Percentiles rank a stretch among this genome's conserved stretches.
Evolutionary conservation across 37 sponge, comb jelly and placozoan genomes (phyloP).

Genomic region (Theonella swinhoei): DNA sequence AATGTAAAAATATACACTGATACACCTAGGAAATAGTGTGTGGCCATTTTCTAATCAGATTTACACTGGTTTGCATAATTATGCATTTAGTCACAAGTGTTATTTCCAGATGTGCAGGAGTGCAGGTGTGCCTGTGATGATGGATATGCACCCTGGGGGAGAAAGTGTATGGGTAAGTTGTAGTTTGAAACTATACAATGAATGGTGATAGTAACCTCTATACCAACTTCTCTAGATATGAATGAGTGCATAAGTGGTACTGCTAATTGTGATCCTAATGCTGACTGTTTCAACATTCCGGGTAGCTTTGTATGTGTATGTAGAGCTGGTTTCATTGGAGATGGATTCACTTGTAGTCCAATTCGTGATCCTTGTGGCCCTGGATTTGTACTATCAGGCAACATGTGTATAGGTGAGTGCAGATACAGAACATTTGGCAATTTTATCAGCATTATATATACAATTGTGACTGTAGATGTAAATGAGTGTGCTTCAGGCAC

Average conservation of each 20-base stretch:
- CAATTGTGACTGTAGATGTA: neutral
- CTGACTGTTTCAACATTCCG: constrained; percentile 25
- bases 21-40: too few species aligned
- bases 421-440: neutral
- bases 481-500: neutral
- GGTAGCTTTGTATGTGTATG: constrained; percentile 43
- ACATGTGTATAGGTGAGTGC: neutral
- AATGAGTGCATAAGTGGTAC: constrained; percentile 30
- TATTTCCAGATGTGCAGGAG: neutral
- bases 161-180: neutral
- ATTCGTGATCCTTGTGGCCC: neutral
- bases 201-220: neutral
- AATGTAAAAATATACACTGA: too few species aligned
- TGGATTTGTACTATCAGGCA: neutral
- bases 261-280: constrained; percentile 4
- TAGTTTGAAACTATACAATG: too few species aligned
- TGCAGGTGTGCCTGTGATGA: neutral
- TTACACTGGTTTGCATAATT: too few species aligned
- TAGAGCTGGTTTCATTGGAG: constrained; percentile 37
- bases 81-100: too few species aligned
- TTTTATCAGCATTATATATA: too few species aligned
- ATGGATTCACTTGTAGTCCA: constrained; percentile 30
- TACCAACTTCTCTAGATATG: constrained; percentile 22
- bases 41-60: too few species aligned
- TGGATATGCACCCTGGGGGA: neutral